A percentile compares a stretch with the other conserved stretches of the same genome.
These are phyloP conservation scores for Hymenopus coronatus DNA, from an alignment of 2,888 invertebrate species.

Conservation along the genomic window DNA sequence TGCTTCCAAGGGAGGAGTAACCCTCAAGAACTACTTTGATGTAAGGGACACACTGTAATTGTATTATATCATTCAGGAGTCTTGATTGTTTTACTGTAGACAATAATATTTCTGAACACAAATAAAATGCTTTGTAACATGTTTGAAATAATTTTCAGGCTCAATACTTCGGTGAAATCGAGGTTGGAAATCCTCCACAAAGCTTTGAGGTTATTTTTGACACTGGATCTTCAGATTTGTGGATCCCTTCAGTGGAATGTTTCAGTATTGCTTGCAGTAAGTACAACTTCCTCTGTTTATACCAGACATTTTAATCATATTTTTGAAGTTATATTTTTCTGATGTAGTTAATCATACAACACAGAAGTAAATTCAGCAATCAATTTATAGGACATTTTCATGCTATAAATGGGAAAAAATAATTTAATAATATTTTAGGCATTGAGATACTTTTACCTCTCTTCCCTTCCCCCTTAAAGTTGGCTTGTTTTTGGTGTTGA, in stretches of 20 bases:
- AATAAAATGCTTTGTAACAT: background rate
- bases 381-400: too few relatives aligned
- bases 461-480: too few relatives aligned
- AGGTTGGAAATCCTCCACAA: background rate
- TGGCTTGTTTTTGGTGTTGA: too few relatives aligned
- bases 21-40: background rate
- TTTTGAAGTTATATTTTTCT: too few relatives aligned
- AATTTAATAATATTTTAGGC: too few relatives aligned
- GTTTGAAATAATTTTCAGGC: background rate
- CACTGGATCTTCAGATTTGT: background rate
- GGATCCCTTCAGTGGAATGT: background rate
- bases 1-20: background rate
- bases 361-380: too few relatives aligned
- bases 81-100: background rate
- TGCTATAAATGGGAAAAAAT: too few relatives aligned
- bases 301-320: background rate
- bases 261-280: background rate
- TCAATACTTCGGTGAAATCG: background rate
- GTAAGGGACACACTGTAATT: background rate
- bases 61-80: background rate
- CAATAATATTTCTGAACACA: background rate
- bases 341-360: too few relatives aligned
- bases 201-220: background rate
- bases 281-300: background rate
- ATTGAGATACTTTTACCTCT: too few relatives aligned